A percentile compares a stretch with the other conserved stretches of the same genome.
Evolutionary conservation across 2,113 vertebrate species (phyloP).

Genomic region (Hemibagrus wyckioides): DNA sequence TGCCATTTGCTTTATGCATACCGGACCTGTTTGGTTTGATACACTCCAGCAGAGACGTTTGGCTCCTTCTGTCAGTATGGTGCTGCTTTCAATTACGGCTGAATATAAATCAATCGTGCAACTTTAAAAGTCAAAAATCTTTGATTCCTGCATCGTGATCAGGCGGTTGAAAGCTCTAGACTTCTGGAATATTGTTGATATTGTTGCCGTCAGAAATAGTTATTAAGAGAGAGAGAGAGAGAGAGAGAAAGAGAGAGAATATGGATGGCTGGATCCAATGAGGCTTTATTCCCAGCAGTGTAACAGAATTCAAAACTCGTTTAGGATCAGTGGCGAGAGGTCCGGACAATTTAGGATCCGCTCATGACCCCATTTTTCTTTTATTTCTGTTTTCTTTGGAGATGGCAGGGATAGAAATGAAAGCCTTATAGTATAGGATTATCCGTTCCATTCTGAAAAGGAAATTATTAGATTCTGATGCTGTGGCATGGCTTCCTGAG

Average conservation of each 20-base stretch:
- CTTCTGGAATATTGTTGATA: background rate
- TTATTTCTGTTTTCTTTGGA: conserved; percentile 55
- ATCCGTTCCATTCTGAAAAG: conserved; percentile 68
- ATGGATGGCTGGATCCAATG: conserved; percentile 14
- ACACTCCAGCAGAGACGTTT: background rate
- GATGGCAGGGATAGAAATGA: conserved; percentile 62
- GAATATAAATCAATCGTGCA: background rate
- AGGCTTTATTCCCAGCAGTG: conserved; percentile 62
- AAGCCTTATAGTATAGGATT: conserved; percentile 66
- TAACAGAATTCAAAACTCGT: conserved; percentile 68
- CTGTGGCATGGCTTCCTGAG: conserved; percentile 70
- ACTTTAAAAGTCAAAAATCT: background rate
- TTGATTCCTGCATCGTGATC: background rate
- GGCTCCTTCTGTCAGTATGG: background rate
- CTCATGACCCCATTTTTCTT: conserved; percentile 58
- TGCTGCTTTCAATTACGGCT: conserved; percentile 10
- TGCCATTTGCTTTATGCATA: background rate
- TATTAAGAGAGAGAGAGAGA: background rate
- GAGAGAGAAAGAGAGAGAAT: background rate
- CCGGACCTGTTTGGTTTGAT: background rate
- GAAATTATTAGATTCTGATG: conserved; percentile 76
- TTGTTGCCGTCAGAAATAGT: conserved; percentile 2
- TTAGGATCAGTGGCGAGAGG: conserved; percentile 64
- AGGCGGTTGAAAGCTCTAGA: background rate
- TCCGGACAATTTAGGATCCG: conserved; percentile 58